Percentiles rank a stretch among this genome's conserved stretches.
These are phyloP conservation scores for Ptychadena robeensis DNA, from an alignment of 2,797 vertebrate species.

Conservation along the genomic window DNA sequence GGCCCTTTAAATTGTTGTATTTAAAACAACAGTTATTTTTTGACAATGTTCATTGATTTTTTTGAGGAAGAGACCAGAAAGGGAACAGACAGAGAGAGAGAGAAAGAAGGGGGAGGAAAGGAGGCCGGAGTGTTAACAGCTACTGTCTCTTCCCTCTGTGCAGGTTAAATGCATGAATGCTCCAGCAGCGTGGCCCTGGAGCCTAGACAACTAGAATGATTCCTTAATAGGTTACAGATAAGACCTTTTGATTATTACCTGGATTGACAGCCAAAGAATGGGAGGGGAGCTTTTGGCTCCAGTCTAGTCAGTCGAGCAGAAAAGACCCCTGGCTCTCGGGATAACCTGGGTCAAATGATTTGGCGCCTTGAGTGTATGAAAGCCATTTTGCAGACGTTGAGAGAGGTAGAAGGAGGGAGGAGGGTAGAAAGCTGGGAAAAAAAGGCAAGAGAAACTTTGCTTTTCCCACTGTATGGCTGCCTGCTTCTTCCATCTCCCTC, in stretches of 20 bases:
- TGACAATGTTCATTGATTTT: constrained; percentile 9
- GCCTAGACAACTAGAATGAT: constrained; percentile 62
- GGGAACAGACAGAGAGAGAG: constrained; percentile 46
- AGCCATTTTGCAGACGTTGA: constrained; percentile 79
- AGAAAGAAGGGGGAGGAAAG: constrained; percentile 43
- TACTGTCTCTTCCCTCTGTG: constrained; percentile 64
- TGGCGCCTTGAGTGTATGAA: constrained; percentile 88
- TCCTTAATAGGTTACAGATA: constrained; percentile 76
- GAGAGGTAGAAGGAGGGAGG: constrained; percentile 69
- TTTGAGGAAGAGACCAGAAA: constrained; percentile 27
- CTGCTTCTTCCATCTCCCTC: not conserved
- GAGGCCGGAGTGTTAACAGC: constrained; percentile 66
- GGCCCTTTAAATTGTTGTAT: not conserved
- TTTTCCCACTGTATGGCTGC: constrained; percentile 1
- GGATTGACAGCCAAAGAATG: constrained; percentile 83
- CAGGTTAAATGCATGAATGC: constrained; percentile 66
- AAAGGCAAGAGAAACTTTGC: not conserved
- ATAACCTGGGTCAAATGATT: constrained; percentile 88
- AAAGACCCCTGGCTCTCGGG: constrained; percentile 77
- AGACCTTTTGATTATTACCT: constrained; percentile 82
- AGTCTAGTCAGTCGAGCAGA: constrained; percentile 81
- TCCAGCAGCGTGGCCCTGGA: constrained; percentile 64
- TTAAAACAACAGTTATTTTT: not conserved
- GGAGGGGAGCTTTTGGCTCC: constrained; percentile 79
- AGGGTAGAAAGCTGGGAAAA: constrained; percentile 19